A percentile compares a stretch with the other conserved stretches of the same genome.
These are phyloP conservation scores for Stichodactyla helianthus DNA, from an alignment of 64 coral and sea anemone species.

Conservation along the genomic window DNA sequence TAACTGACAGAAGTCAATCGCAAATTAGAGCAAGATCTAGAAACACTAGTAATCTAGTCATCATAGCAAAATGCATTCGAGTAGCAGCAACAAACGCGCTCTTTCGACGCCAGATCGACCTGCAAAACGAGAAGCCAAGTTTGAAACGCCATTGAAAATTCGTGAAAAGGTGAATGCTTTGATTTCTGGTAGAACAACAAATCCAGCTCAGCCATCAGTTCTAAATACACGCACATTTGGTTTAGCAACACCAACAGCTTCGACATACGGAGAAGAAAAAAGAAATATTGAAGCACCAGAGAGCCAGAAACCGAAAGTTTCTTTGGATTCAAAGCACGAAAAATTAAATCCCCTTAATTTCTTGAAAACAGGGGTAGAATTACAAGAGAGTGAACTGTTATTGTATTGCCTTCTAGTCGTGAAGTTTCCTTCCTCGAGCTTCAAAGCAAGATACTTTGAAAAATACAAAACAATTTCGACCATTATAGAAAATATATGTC, in stretches of 20 bases:
- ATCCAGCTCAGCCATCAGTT: background rate
- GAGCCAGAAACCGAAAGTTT: background rate
- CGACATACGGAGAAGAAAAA: background rate
- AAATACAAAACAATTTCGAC: slow-evolving; percentile 8
- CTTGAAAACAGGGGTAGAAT: slow-evolving; percentile 3
- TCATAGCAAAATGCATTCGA: background rate
- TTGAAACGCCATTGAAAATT: background rate
- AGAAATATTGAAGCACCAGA: background rate
- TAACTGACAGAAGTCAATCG: background rate
- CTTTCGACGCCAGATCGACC: background rate
- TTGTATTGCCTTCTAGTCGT: slow-evolving; percentile 14
- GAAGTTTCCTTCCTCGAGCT: background rate
- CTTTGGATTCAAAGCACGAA: background rate
- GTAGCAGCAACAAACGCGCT: background rate
- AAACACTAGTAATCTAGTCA: too few species aligned
- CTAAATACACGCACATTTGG: background rate
- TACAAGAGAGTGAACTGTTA: slow-evolving; percentile 5
- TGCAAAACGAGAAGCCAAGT: background rate
- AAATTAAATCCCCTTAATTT: background rate
- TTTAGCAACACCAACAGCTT: background rate
- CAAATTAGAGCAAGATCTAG: background rate
- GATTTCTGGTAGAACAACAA: background rate
- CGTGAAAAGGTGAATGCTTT: background rate
- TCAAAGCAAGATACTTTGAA: slow-evolving; percentile 7
- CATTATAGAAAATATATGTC: slow-evolving; percentile 24